These are phyloP conservation scores for Rambutsinella grinnellia DNA, from an alignment of 2,888 invertebrate genomes.

Conservation along the genomic window DNA sequence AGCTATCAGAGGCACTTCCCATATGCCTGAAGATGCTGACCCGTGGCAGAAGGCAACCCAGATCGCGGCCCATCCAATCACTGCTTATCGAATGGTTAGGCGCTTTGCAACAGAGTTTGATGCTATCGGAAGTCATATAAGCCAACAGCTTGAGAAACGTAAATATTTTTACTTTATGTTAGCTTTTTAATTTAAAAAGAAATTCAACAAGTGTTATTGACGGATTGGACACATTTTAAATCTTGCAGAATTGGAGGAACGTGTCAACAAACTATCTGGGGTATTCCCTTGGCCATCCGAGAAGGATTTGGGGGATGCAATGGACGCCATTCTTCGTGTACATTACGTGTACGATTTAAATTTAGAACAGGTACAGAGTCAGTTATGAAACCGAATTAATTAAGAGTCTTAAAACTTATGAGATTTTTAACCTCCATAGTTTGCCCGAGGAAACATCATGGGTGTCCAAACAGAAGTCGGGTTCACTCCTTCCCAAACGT, in stretches of 20 bases:
- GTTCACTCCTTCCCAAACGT: constrained; percentile 61
- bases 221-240: not conserved
- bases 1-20: constrained; percentile 40
- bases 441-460: constrained; percentile 58
- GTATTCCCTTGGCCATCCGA: constrained; percentile 61
- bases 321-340: constrained; percentile 63
- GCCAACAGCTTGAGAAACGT: constrained; percentile 57
- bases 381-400: not conserved
- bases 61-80: constrained; percentile 54
- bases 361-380: constrained; percentile 58
- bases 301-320: constrained; percentile 62
- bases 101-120: constrained; percentile 58
- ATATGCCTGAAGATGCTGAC: constrained; percentile 50
- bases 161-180: no score
- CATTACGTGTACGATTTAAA: constrained; percentile 65
- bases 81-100: constrained; percentile 56
- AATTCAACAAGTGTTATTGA: not conserved
- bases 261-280: constrained; percentile 58
- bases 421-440: constrained; percentile 38
- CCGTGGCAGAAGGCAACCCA: constrained; percentile 55
- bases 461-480: constrained; percentile 59
- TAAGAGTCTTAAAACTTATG: not conserved
- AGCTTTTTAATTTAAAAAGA: not conserved
- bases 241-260: constrained; percentile 55
- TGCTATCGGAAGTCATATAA: constrained; percentile 49